Conservation (phyloP, 2,888 invertebrate species). For the Stenichneumon culpator region DNA sequence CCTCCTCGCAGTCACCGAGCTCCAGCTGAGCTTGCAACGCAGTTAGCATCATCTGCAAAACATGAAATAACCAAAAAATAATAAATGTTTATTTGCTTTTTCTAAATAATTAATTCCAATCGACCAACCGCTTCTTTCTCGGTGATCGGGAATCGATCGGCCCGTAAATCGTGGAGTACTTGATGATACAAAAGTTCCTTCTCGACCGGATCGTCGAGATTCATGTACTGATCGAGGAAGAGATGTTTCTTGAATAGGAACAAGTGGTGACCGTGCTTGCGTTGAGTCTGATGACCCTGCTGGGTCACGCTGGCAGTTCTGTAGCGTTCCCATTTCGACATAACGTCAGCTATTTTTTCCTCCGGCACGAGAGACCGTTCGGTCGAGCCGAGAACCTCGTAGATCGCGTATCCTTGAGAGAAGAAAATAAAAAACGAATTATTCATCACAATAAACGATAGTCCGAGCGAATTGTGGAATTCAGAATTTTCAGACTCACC, state of each 20-base stretch:
- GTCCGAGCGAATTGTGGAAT: too few species aligned
- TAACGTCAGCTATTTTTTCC: conserved; percentile 97
- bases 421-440: conserved; percentile 32
- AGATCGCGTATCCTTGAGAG: conserved; percentile 92
- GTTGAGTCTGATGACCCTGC: conserved; percentile 82
- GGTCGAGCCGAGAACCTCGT: conserved; percentile 95
- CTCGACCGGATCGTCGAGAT: conserved; percentile 94
- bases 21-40: conserved; percentile 97
- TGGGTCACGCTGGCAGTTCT: conserved; percentile 88
- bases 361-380: conserved; percentile 94
- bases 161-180: conserved; percentile 94
- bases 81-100: background rate
- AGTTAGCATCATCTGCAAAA: conserved; percentile 94
- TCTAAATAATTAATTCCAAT: background rate
- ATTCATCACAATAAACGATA: background rate
- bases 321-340: conserved; percentile 98
- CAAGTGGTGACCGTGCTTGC: conserved; percentile 88
- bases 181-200: conserved; percentile 98
- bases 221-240: conserved; percentile 92
- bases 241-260: conserved; percentile 94
- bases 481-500: conserved; percentile 84
- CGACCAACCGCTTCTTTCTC: conserved; percentile 96
- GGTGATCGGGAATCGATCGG: conserved; percentile 96
- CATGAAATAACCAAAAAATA: background rate
- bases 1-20: conserved; percentile 92